Evolutionary conservation across 2,113 vertebrate genomes (phyloP), one percentile per base, ranked within the genome.

Genomic region (Furnarius figulus): DNA sequence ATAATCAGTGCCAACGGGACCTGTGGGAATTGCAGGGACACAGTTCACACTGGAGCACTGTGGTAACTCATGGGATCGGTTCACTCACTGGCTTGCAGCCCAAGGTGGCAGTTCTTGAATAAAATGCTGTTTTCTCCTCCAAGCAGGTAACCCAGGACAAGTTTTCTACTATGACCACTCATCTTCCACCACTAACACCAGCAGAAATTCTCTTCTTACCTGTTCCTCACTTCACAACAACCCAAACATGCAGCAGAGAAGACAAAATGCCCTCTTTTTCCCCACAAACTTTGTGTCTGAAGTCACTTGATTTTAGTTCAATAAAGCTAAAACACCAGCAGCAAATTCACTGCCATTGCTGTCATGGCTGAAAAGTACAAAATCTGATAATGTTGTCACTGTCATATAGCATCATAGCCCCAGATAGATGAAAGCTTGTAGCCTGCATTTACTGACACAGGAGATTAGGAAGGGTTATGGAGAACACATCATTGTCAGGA

Each of bases 1-100:
- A 12, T 7, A 37, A 47, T 5, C 39, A 40, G 19, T 27, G 16
- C 21, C 46, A 42, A 52, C 0, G 0, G 30, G 9, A 83, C 17
- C 37, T 28, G 5, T 1, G 1, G 28, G n/a, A 82, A 53, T 4
- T 14, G 18, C 47, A 85, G 56, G 15, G 6, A 70, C 20, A 22
- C 22, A 42, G 3, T 25, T 52, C 35, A 37, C 42, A 31, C 42
- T 33, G 2, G 9, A 39, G 67, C 24, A 11, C 42, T 25, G 9
- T 1, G 46, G 5, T 15, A 85, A 52, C 30, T 27, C 66, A 39
- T 0, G 3, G n/a, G 15, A 79, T n/a, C 8, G 50, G 47, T 6
- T 73, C 39, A 50, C 28, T 33, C 53, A 7, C 31, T 17, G 6
- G 15, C 39, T 44, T 62, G 19, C 20, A 75, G 58, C 6, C 47